These are phyloP conservation scores for Trisateles emortualis DNA, from an alignment of 2,888 invertebrate species.

Conservation along the genomic window DNA sequence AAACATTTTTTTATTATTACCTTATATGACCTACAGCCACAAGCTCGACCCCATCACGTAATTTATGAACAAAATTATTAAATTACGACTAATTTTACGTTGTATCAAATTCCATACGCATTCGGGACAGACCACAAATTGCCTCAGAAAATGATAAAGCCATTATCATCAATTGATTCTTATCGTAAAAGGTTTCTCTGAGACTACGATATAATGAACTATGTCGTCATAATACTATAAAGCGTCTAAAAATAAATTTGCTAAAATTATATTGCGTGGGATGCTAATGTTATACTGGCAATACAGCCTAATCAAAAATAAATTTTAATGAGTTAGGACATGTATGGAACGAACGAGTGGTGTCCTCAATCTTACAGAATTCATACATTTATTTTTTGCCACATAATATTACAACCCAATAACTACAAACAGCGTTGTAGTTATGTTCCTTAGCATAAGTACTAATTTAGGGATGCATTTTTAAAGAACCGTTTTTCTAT, in stretches of 20 bases:
- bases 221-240: constrained; percentile 7
- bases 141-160: constrained; percentile 34
- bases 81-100: not conserved
- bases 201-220: constrained; percentile 35
- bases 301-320: not conserved
- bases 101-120: constrained; percentile 2
- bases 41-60: not conserved
- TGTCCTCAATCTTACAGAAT: no score
- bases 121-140: constrained; percentile 25
- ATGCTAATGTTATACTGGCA: not conserved
- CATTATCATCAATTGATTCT: constrained; percentile 39
- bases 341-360: no score
- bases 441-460: no score
- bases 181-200: constrained; percentile 29
- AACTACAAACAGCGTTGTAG: no score
- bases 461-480: no score
- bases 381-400: no score
- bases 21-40: not conserved
- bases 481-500: no score
- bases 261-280: not conserved
- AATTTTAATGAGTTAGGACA: no score
- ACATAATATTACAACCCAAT: no score
- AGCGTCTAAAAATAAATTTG: not conserved
- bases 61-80: not conserved
- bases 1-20: not conserved